Evolutionary conservation across 2,888 invertebrate species (phyloP), one percentile per base, ranked within the genome.

Genomic region (Aspidiotus destructor): DNA sequence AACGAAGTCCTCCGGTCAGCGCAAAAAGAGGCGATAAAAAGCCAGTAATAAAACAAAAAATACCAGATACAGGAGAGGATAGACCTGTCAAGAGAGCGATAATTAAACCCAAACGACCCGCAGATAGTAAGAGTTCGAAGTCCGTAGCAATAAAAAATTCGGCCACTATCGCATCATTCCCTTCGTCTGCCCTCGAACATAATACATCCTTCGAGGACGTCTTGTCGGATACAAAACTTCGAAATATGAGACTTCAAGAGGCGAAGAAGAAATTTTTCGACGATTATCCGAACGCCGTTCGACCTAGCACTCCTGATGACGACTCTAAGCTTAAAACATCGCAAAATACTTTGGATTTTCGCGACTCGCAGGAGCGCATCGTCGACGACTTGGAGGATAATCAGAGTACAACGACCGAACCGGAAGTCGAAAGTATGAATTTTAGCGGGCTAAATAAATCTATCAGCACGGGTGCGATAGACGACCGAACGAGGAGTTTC

Each of bases 401-500:
- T n/a, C 40, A 28, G n/a, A 15, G 57, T 11, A 11, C 15, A 10
- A 11, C 48, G 1, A 53, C 28, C 13, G 44, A 60, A 16, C 9
- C 40, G 1, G 69, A 69, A 57, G 28, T 28, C 28, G 28, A 28
- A 28, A 28, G 5, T 28, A 86, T 88, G 69, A 85, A 86, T 73
- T 80, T 86, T 0, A 86, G 0, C 75, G 75, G 10, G 68, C 71
- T 73, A 54, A 76, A 75, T 68, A 73, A 75, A 70, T 73, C 81
- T 48, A 79, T 81, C 9, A 78, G 80, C 0, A 74, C 80, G 2
- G 78, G 80, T 0, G 80, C 54, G 61, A 70, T 69, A 57, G 61
- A 60, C 42, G 70, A 44, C 70, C 73, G 69, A 16, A 53, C 53
- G 15, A 13, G 28, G 11, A 62, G 55, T 7, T 41, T 41, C 53